Evolutionary conservation across 23 tunicate species (phyloP).

Genomic region (Clavelina lepadiformis): DNA sequence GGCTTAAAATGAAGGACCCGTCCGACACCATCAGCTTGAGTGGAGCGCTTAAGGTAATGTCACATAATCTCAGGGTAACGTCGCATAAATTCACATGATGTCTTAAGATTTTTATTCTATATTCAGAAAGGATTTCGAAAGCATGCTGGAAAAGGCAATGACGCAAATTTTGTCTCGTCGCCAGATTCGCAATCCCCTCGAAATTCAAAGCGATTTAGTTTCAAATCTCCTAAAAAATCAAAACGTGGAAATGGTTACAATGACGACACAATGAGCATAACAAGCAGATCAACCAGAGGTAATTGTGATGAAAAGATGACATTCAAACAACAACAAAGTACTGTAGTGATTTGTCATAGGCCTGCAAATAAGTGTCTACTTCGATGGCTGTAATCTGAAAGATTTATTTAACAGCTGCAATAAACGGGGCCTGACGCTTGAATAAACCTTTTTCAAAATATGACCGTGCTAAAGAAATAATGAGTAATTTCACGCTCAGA

Average conservation of each 20-base stretch:
- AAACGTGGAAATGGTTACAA: slow-evolving; percentile 19
- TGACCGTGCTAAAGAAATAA: too few species aligned
- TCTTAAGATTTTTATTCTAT: background rate
- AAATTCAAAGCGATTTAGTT: slow-evolving; percentile 27
- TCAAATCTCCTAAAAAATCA: slow-evolving; percentile 35
- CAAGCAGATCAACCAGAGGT: background rate
- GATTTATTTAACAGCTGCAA: too few species aligned
- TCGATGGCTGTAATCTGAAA: too few species aligned
- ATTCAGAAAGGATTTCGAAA: slow-evolving; percentile 36
- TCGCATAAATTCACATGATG: background rate
- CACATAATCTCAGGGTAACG: background rate
- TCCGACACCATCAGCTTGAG: slow-evolving; percentile 42
- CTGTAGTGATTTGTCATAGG: too few species aligned
- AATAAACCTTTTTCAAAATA: too few species aligned
- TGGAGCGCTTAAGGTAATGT: slow-evolving; percentile 52
- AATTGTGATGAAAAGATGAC: background rate
- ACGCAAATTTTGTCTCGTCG: background rate
- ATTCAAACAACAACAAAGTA: too few species aligned
- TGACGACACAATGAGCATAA: slow-evolving; percentile 27
- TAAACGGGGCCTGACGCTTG: too few species aligned
- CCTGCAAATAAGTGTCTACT: too few species aligned
- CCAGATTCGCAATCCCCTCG: slow-evolving; percentile 1
- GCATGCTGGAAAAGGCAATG: slow-evolving; percentile 16
- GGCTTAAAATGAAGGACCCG: slow-evolving; percentile 46
- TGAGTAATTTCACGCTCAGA: too few species aligned